Evolutionary conservation across 30 jellyfish, hydroid and myxozoan genomes (phyloP), one percentile per base, ranked within the genome.

Genomic region (Pseudorhiza aurosa): DNA sequence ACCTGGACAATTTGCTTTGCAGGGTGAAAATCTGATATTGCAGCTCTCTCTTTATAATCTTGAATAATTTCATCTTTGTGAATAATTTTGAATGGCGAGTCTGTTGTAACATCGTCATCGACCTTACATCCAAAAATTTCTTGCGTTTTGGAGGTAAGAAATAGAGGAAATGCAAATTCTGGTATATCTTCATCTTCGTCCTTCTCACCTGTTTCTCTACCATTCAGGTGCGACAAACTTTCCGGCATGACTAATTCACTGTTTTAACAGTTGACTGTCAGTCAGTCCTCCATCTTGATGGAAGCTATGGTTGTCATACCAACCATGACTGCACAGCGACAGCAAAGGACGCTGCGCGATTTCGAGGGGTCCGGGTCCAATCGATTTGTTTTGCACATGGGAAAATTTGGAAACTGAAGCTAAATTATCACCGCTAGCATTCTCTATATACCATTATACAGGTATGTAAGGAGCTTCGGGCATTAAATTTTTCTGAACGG

Each of bases 11-110:
- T 87, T n/a, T 67, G 26, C 51, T 85, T 83, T 18, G 96, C 98
- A 21, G 98, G 98, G 57, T 91, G 98, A 46, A 91, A 91, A 50
- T 91, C 98, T 6, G 98, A 91, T 29, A 91, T 91, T 2, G 98
- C 98, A 5, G 98, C 98, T 46, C 98, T 74, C 35, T 91, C 95
- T 50, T 85, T 85, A 49, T 74, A 91, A 62, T 91, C 98, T 40
- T 83, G 77, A 18, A 84, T 58, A n/a, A 91, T 91, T 49, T 39
- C 68, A 31, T 84, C 98, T 50, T 91, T 91, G 32, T 70, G 14
- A 63, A 91, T 91, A 19, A 91, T 19, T 58, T 44, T 85, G 68
- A 24, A 60, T 0, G 98, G 96, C 12, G 36, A 49, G n/a, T 83
- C 98, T 7, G 88, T 81, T 1, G 96, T 91, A 30, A 91, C 87